phyloP scores from a whole-genome alignment of 2,797 vertebrate genomes.

The Gallinago stenura region DNA sequence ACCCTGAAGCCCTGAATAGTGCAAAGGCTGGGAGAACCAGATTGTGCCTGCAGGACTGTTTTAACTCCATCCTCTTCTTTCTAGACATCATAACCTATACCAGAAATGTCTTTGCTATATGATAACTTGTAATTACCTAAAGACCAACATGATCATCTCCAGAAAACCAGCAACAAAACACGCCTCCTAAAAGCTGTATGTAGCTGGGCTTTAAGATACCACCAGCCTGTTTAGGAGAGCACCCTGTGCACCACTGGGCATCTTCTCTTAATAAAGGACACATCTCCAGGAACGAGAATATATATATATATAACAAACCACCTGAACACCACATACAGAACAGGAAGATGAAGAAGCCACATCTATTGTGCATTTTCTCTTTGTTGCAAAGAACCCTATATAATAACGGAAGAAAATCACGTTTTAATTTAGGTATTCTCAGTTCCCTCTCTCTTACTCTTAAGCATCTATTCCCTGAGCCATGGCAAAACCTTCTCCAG shows the following conservation, averaged over 20 bases:
- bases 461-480: neutral
- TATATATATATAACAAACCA: neutral
- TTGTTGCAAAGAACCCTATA: neutral
- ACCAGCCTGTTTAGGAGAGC: neutral
- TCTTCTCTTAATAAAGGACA: neutral
- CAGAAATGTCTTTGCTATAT: neutral
- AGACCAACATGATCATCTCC: neutral
- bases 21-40: neutral
- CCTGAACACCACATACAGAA: neutral
- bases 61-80: neutral
- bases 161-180: neutral
- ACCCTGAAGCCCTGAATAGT: neutral
- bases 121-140: neutral
- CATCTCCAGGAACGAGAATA: neutral
- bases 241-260: accelerated
- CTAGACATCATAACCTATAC: neutral
- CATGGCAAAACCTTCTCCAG: neutral
- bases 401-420: neutral
- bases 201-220: neutral
- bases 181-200: neutral
- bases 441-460: neutral
- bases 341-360: neutral
- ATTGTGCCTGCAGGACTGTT: neutral
- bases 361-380: neutral
- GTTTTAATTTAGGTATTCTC: neutral